Conservation (phyloP, 2,888 invertebrate genomes). For the Nephrocerus scutellatus region DNA sequence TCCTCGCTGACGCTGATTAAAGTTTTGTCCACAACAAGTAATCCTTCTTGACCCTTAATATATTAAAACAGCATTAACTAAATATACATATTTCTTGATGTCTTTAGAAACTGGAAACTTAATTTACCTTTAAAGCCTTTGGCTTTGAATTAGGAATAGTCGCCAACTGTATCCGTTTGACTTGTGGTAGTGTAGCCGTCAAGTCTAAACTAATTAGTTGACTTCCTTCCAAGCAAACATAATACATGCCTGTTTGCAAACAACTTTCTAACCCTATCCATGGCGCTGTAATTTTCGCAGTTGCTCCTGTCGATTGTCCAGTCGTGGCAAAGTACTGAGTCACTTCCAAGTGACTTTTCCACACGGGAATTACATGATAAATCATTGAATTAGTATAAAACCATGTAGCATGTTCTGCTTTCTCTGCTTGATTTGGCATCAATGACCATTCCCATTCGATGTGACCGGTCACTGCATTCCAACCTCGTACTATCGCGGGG, state of each 20-base stretch:
- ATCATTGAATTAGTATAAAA: slow-evolving; percentile 55
- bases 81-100: background rate
- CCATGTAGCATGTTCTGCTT: slow-evolving; percentile 52
- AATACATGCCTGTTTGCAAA: slow-evolving; percentile 56
- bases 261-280: slow-evolving; percentile 56
- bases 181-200: slow-evolving; percentile 50
- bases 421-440: slow-evolving; percentile 39
- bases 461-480: slow-evolving; percentile 67
- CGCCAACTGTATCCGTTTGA: slow-evolving; percentile 49
- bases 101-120: background rate
- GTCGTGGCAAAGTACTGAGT: slow-evolving; percentile 56
- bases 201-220: slow-evolving; percentile 59
- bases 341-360: slow-evolving; percentile 59
- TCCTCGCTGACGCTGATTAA: slow-evolving; percentile 41
- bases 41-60: slow-evolving; percentile 42
- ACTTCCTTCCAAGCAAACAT: slow-evolving; percentile 57
- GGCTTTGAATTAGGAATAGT: slow-evolving; percentile 35
- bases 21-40: slow-evolving; percentile 41
- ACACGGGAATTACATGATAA: slow-evolving; percentile 56
- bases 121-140: slow-evolving; percentile 32
- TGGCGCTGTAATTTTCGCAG: slow-evolving; percentile 55
- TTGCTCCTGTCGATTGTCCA: slow-evolving; percentile 53
- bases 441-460: slow-evolving; percentile 72
- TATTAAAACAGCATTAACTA: background rate
- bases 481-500: slow-evolving; percentile 67